These are phyloP conservation scores for Hoplostethus mediterraneus DNA, from an alignment of 2,797 vertebrate genomes.

Conservation along the genomic window DNA sequence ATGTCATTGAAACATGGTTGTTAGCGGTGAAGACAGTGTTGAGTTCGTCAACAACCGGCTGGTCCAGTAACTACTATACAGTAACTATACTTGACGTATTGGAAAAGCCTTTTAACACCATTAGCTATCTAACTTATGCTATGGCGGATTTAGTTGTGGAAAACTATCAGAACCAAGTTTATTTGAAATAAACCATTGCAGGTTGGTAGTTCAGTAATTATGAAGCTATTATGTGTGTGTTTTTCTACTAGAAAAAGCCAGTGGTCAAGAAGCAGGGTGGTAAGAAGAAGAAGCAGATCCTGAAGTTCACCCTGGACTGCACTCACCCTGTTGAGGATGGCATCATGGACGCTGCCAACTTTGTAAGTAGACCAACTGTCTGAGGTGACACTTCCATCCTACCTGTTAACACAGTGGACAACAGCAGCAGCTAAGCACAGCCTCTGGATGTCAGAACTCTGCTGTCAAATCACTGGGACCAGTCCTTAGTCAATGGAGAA, in stretches of 20 bases:
- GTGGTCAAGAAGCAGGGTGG: slow-evolving; percentile 85
- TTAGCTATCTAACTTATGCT: too few relatives aligned
- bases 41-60: background rate
- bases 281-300: slow-evolving; percentile 96
- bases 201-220: too few relatives aligned
- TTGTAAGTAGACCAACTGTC: slow-evolving; percentile 85
- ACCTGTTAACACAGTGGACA: background rate
- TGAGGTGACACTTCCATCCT: background rate
- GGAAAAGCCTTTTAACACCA: too few relatives aligned
- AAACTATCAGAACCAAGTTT: too few relatives aligned
- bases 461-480: background rate
- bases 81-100: too few relatives aligned
- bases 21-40: background rate
- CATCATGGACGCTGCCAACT: slow-evolving; percentile 99
- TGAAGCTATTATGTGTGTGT: background rate
- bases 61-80: too few relatives aligned
- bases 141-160: too few relatives aligned
- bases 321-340: slow-evolving; percentile 99
- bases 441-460: background rate
- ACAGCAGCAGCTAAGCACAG: background rate
- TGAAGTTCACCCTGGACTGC: slow-evolving; percentile 98
- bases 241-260: slow-evolving; percentile 88
- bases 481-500: too few relatives aligned
- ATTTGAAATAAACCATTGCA: too few relatives aligned
- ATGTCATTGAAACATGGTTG: background rate